Evolutionary conservation across 2,888 invertebrate genomes (phyloP).

Genomic region (Candidula unifasciata): DNA sequence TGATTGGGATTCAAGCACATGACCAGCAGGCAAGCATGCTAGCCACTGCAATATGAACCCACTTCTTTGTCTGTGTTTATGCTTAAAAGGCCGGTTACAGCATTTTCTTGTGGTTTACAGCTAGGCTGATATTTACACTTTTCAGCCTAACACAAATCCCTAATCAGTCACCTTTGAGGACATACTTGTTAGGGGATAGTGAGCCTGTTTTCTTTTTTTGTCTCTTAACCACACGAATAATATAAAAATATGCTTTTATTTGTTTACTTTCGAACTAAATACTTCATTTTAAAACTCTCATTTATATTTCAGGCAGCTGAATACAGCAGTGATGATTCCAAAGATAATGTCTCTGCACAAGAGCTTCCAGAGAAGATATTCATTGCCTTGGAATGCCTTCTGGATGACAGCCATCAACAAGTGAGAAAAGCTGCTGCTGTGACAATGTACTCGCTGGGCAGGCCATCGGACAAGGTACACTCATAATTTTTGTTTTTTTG

Average conservation of each 20-base stretch:
- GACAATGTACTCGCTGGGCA: slow-evolving; percentile 73
- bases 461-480: slow-evolving; percentile 69
- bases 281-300: not conserved
- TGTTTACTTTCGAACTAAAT: not conserved
- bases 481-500: not conserved
- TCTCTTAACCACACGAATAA: not conserved
- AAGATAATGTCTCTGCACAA: slow-evolving; percentile 37
- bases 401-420: slow-evolving; percentile 71
- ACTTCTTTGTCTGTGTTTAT: too few species aligned
- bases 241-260: not conserved
- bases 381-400: slow-evolving; percentile 74
- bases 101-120: too few species aligned
- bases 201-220: not conserved
- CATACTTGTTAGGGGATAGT: too few species aligned
- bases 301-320: slow-evolving; percentile 64
- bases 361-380: slow-evolving; percentile 73
- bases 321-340: slow-evolving; percentile 63
- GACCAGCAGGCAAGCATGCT: too few species aligned
- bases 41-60: too few species aligned
- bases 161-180: too few species aligned
- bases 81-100: too few species aligned
- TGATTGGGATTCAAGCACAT: too few species aligned
- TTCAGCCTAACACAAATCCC: not conserved
- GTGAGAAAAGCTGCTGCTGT: slow-evolving; percentile 74
- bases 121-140: too few species aligned